phyloP scores from a whole-genome alignment of 1,140 invertebrate genomes.

The Drosophila takahashii region DNA sequence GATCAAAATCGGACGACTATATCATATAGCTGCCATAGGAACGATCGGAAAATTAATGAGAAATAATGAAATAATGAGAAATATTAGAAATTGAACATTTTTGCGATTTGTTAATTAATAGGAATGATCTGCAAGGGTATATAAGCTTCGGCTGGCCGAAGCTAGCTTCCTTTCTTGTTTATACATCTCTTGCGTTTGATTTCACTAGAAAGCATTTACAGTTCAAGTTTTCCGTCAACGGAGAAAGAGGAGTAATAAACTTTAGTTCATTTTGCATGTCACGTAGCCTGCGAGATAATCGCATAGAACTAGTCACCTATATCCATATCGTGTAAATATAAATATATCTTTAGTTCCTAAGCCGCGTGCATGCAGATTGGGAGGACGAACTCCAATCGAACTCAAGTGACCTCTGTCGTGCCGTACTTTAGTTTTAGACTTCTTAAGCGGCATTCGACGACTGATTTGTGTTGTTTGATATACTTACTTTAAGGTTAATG shows the following conservation, averaged over 20 bases:
- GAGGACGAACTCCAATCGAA: conserved; percentile 1
- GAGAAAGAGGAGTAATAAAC: not conserved
- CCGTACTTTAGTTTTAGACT: conserved; percentile 15
- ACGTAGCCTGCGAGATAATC: conserved; percentile 30
- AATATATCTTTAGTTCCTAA: conserved; percentile 28
- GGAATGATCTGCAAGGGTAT: too few relatives aligned
- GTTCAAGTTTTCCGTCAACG: conserved; percentile 5
- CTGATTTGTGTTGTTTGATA: conserved; percentile 25
- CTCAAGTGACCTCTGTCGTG: conserved; percentile 12
- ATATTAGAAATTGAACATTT: too few relatives aligned
- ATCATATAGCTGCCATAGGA: too few relatives aligned
- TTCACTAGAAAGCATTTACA: conserved; percentile 23
- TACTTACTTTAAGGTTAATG: conserved; percentile 4
- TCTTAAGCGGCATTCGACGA: conserved; percentile 24
- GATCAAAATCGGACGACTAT: too few relatives aligned
- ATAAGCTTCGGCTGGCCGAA: too few relatives aligned
- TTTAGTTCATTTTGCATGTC: conserved; percentile 29
- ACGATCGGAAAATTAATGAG: too few relatives aligned
- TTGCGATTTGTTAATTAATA: too few relatives aligned
- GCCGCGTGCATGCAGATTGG: conserved; percentile 26
- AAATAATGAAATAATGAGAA: too few relatives aligned
- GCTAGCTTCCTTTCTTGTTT: too few relatives aligned
- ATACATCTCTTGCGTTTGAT: conserved; percentile 25
- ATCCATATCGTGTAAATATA: conserved; percentile 27
- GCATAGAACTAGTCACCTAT: conserved; percentile 25